Percentiles rank a stretch among this genome's conserved stretches.
phyloP scores from a whole-genome alignment of 2,113 vertebrate genomes.

The Otus sunia region DNA sequence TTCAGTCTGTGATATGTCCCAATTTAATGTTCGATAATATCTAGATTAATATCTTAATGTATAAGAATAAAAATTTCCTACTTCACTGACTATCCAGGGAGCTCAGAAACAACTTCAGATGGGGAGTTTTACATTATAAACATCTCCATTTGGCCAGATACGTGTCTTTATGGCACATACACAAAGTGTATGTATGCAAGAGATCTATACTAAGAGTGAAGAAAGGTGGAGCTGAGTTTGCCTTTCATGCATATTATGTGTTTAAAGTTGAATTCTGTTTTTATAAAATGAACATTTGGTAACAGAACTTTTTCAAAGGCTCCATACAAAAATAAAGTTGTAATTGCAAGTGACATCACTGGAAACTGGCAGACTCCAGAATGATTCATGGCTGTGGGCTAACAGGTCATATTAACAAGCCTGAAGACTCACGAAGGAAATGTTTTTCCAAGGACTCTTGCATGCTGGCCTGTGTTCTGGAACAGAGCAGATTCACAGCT shows the following conservation, averaged over 20 bases:
- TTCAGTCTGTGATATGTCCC: neutral
- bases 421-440: slow-evolving; percentile 79
- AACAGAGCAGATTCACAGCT: slow-evolving; percentile 80
- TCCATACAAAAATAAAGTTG: neutral
- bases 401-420: neutral
- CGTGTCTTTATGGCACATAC: neutral
- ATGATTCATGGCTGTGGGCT: slow-evolving; percentile 2
- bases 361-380: slow-evolving; percentile 39
- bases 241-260: neutral
- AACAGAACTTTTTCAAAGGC: neutral
- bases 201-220: neutral
- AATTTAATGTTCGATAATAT: neutral
- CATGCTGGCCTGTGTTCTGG: slow-evolving; percentile 79
- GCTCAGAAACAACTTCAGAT: neutral
- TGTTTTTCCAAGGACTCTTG: slow-evolving; percentile 87
- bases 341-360: slow-evolving; percentile 2
- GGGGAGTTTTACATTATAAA: neutral
- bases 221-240: neutral
- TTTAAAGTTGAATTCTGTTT: neutral
- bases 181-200: neutral
- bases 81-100: neutral
- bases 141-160: neutral
- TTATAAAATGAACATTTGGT: neutral
- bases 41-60: neutral
- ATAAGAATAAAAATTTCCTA: neutral